A percentile compares a stretch with the other conserved stretches of the same genome.
These are phyloP conservation scores for Drosophila demipolita DNA, from an alignment of 2,888 invertebrate genomes.

Conservation along the genomic window DNA sequence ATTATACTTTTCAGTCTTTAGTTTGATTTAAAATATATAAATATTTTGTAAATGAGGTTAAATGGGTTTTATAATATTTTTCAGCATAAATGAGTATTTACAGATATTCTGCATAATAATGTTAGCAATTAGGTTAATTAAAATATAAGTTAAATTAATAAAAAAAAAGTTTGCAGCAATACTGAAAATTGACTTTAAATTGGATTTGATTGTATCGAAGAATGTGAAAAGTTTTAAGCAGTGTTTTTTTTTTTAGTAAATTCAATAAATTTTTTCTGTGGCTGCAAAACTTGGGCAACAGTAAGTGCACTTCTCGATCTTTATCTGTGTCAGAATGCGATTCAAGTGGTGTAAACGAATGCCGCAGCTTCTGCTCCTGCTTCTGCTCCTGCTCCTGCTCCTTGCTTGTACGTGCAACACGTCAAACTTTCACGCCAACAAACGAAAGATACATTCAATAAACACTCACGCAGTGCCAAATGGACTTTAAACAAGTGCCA, in stretches of 20 bases:
- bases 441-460: constrained; percentile 64
- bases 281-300: neutral
- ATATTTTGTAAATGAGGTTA: neutral
- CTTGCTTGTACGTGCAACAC: constrained; percentile 1
- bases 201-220: neutral
- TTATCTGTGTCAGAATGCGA: constrained; percentile 23
- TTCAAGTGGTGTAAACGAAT: constrained; percentile 8
- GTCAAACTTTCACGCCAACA: constrained; percentile 54
- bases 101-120: too few species aligned
- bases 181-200: neutral
- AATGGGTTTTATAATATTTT: neutral
- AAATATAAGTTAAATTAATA: neutral
- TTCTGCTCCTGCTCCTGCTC: neutral
- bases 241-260: neutral
- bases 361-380: neutral
- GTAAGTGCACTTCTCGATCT: constrained; percentile 18
- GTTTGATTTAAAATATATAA: neutral
- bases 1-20: neutral
- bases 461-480: constrained; percentile 76
- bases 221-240: neutral
- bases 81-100: neutral
- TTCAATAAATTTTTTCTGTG: neutral
- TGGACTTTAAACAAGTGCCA: constrained; percentile 80
- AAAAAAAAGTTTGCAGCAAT: neutral
- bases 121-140: neutral